These are phyloP conservation scores for Neoitamus cyanurus DNA, from an alignment of 2,888 invertebrate genomes.

Conservation along the genomic window DNA sequence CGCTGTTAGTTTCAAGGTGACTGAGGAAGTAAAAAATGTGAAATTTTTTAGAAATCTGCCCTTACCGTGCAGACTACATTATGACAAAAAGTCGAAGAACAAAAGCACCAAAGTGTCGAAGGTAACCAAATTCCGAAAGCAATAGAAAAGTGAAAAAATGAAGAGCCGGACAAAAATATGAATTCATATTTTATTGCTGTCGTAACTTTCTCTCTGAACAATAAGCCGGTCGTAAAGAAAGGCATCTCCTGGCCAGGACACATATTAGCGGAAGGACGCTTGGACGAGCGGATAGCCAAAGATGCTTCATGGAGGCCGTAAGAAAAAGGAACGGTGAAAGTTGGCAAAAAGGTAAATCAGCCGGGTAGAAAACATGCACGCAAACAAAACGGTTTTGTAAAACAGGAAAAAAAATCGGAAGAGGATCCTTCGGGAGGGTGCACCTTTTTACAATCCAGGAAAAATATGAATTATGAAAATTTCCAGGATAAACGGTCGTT, in stretches of 20 bases:
- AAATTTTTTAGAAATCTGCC: background rate
- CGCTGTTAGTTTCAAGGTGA: background rate
- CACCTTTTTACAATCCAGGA: conserved; percentile 36
- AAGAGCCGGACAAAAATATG: conserved; percentile 25
- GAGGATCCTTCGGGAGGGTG: conserved; percentile 39
- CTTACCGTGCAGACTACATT: background rate
- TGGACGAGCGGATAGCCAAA: background rate
- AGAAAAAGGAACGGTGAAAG: conserved; percentile 44
- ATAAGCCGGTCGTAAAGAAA: conserved; percentile 13
- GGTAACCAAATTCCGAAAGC: conserved; percentile 1
- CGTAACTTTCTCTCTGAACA: conserved; percentile 51
- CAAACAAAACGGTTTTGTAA: background rate
- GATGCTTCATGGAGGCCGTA: background rate
- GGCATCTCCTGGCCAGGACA: background rate
- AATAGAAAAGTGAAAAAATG: conserved; percentile 45
- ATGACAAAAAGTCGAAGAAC: background rate
- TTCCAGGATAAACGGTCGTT: conserved; percentile 43
- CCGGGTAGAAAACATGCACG: background rate
- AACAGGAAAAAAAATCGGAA: background rate
- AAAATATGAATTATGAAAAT: conserved; percentile 48
- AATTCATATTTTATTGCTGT: conserved; percentile 51
- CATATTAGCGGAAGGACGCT: background rate
- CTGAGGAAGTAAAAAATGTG: background rate
- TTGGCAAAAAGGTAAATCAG: conserved; percentile 18
- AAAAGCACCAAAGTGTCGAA: background rate